phyloP scores from a whole-genome alignment of 2,113 vertebrate genomes.

The Naja naja region DNA sequence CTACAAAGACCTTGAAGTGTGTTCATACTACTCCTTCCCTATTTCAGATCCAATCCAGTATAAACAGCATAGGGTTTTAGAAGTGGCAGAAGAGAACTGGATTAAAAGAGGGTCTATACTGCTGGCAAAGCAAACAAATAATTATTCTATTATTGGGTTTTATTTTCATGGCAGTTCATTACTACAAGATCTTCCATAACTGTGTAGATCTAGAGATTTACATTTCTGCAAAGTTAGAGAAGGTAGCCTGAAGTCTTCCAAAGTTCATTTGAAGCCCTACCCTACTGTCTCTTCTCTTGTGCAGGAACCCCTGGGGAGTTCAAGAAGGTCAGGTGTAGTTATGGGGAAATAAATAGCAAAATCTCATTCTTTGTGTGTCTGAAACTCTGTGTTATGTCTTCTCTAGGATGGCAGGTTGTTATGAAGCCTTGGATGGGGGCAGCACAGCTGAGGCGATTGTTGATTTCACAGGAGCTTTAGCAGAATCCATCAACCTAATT shows the following conservation, averaged over 20 bases:
- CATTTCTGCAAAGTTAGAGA: not conserved
- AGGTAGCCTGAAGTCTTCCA: not conserved
- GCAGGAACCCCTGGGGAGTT: not conserved
- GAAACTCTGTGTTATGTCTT: slow-evolving; percentile 16
- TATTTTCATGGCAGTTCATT: not conserved
- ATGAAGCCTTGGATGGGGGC: slow-evolving; percentile 88
- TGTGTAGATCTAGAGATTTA: not conserved
- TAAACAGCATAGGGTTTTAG: not conserved
- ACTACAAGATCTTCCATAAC: not conserved
- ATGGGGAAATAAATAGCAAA: not conserved
- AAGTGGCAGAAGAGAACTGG: not conserved
- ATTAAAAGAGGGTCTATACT: not conserved
- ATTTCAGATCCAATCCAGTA: not conserved
- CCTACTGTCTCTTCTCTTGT: not conserved
- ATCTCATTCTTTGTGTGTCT: not conserved
- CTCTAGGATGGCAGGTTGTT: slow-evolving; percentile 84
- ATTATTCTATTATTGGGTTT: not conserved
- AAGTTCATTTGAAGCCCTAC: not conserved
- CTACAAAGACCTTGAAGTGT: not conserved
- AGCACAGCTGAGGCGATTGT: slow-evolving; percentile 90
- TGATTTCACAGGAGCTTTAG: slow-evolving; percentile 91
- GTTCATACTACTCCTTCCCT: not conserved
- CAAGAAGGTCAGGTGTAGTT: not conserved
- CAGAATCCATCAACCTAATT: slow-evolving; percentile 81
- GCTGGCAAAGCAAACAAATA: not conserved